Conservation (phyloP, 2,888 invertebrate genomes). For the Drosophila barbarae region DNA sequence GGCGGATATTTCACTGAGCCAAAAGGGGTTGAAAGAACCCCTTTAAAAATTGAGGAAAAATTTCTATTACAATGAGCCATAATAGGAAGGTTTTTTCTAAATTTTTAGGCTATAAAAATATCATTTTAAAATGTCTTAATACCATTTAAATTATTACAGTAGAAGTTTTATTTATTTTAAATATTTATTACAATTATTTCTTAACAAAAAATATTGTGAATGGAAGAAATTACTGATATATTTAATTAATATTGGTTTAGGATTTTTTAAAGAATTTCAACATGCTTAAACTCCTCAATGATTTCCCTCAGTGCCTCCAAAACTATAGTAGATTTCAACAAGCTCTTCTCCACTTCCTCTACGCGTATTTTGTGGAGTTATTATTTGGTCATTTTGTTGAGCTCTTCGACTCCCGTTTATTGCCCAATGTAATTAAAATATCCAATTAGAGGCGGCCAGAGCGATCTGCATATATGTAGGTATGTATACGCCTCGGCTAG, state of each 20-base stretch:
- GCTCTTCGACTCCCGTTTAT: slow-evolving; percentile 43
- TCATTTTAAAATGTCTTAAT: too few species aligned
- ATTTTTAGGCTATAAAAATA: background rate
- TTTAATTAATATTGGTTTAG: too few species aligned
- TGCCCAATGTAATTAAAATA: slow-evolving; percentile 64
- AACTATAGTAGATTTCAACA: slow-evolving; percentile 8
- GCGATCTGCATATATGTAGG: slow-evolving; percentile 39
- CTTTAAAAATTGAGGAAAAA: background rate
- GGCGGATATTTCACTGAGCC: slow-evolving; percentile 31
- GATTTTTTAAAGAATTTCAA: too few species aligned
- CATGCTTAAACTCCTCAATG: background rate
- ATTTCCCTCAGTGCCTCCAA: slow-evolving; percentile 15
- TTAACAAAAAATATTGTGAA: too few species aligned
- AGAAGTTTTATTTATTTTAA: too few species aligned
- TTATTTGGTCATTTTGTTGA: slow-evolving; percentile 56
- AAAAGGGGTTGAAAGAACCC: background rate
- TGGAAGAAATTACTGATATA: too few species aligned
- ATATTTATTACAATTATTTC: too few species aligned
- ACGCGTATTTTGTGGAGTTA: slow-evolving; percentile 42
- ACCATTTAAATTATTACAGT: too few species aligned
- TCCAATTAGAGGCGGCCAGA: slow-evolving; percentile 56
- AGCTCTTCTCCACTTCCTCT: slow-evolving; percentile 10
- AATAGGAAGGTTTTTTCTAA: background rate
- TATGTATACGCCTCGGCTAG: slow-evolving; percentile 1
- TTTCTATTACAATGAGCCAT: background rate